Evolutionary conservation across 37 sponge, comb jelly and placozoan species (phyloP).

Genomic region (Chondrilla cf. caribensis): DNA sequence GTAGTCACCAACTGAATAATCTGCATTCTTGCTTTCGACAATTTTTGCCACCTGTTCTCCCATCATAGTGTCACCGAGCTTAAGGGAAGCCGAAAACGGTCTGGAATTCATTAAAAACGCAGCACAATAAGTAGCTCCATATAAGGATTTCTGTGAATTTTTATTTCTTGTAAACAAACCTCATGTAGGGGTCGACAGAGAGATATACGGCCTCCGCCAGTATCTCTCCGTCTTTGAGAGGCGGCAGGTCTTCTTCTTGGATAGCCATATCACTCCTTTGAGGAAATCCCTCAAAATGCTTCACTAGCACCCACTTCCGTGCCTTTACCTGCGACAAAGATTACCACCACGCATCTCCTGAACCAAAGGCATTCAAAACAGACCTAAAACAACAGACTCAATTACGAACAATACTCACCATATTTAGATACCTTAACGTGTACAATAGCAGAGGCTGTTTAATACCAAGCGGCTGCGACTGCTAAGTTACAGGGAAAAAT

Average conservation of each 20-base stretch:
- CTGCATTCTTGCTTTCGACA: conserved; percentile 55
- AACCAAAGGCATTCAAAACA: no score
- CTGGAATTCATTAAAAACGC: no score
- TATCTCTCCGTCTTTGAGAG: conserved; percentile 85
- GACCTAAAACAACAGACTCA: no score
- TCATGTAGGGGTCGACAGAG: conserved; percentile 94
- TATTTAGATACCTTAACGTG: no score
- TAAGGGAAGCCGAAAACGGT: neutral
- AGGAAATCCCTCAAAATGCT: conserved; percentile 65
- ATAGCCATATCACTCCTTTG: conserved; percentile 64
- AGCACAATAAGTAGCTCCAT: no score
- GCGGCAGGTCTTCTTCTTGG: conserved; percentile 73
- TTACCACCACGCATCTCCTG: no score
- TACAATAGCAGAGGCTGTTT: no score
- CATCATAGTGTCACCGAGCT: conserved; percentile 57
- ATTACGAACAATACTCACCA: no score
- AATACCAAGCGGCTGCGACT: no score
- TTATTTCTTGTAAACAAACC: conserved; percentile 61
- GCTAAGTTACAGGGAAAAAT: no score
- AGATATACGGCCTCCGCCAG: conserved; percentile 66
- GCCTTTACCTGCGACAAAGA: conserved; percentile 19
- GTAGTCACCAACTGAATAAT: conserved; percentile 68
- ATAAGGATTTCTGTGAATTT: no score
- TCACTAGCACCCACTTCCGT: conserved; percentile 48
- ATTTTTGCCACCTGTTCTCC: conserved; percentile 84